phyloP scores from a whole-genome alignment of 2,888 invertebrate species.

The Orthosia gothica region DNA sequence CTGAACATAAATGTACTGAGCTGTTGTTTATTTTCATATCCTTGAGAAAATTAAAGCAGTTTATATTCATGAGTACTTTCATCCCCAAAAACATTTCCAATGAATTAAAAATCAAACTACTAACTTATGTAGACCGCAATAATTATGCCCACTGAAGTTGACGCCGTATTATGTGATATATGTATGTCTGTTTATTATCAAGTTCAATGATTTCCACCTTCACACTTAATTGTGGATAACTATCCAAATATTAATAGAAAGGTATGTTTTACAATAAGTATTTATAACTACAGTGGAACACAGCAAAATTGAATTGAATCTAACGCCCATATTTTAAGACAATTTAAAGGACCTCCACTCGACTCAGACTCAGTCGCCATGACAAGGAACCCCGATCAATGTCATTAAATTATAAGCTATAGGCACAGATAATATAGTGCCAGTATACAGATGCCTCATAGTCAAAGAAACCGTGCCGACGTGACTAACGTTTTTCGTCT shows the following conservation, averaged over 20 bases:
- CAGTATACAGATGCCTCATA: no score
- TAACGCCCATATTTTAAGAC: no score
- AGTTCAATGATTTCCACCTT: neutral
- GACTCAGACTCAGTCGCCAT: no score
- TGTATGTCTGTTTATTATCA: neutral
- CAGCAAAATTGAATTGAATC: neutral
- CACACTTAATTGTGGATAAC: neutral
- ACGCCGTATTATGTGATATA: neutral
- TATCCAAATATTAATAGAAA: neutral
- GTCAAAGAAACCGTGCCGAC: no score
- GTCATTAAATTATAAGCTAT: no score
- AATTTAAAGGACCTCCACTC: no score
- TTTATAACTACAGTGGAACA: neutral
- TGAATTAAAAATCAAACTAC: neutral
- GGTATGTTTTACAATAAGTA: neutral
- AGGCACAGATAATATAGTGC: no score
- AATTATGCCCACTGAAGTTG: constrained; percentile 36
- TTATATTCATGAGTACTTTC: no score
- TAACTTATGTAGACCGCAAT: constrained; percentile 23
- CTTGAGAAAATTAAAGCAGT: no score
- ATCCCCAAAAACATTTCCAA: no score
- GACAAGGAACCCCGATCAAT: no score
- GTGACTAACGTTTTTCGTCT: no score
- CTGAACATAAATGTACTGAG: neutral
- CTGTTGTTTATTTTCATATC: neutral